phyloP scores from a whole-genome alignment of 2,113 vertebrate genomes.

The Channa maculata region DNA sequence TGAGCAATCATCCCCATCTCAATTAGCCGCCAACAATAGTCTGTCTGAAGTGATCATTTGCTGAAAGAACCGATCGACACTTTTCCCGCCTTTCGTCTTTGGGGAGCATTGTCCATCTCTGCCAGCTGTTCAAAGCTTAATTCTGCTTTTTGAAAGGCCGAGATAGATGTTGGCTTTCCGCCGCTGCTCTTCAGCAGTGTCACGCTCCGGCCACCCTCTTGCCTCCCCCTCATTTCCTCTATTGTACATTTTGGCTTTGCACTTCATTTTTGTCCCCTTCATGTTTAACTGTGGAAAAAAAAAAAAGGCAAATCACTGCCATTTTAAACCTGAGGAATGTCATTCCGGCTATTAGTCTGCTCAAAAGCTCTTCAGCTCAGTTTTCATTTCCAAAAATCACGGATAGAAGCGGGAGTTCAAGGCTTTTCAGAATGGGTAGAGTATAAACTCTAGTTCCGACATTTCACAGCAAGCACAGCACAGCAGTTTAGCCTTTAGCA shows the following conservation, averaged over 20 bases:
- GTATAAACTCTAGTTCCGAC: neutral
- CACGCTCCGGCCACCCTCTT: slow-evolving; percentile 1
- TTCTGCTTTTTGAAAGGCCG: slow-evolving; percentile 25
- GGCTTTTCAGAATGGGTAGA: neutral
- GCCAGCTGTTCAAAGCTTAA: slow-evolving; percentile 21
- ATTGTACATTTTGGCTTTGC: slow-evolving; percentile 17
- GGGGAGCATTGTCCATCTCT: slow-evolving; percentile 5
- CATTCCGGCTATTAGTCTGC: neutral
- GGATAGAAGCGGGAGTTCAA: neutral
- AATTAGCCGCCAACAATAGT: slow-evolving; percentile 63
- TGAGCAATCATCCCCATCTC: slow-evolving; percentile 47
- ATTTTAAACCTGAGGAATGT: neutral
- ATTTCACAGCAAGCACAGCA: neutral
- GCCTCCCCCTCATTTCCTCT: slow-evolving; percentile 15
- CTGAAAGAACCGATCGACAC: slow-evolving; percentile 35
- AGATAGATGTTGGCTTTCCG: neutral
- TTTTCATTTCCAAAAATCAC: neutral
- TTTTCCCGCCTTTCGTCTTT: slow-evolving; percentile 8
- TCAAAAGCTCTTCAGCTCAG: neutral
- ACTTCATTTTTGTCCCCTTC: neutral
- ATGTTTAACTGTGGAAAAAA: neutral
- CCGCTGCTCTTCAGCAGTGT: neutral
- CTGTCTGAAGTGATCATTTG: slow-evolving; percentile 42
- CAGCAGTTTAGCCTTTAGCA: no score
- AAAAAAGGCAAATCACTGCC: slow-evolving; percentile 3